Percentiles rank a stretch among this genome's conserved stretches.
These are phyloP conservation scores for Leuciscus idus DNA, from an alignment of 2,113 vertebrate species.

Conservation along the genomic window DNA sequence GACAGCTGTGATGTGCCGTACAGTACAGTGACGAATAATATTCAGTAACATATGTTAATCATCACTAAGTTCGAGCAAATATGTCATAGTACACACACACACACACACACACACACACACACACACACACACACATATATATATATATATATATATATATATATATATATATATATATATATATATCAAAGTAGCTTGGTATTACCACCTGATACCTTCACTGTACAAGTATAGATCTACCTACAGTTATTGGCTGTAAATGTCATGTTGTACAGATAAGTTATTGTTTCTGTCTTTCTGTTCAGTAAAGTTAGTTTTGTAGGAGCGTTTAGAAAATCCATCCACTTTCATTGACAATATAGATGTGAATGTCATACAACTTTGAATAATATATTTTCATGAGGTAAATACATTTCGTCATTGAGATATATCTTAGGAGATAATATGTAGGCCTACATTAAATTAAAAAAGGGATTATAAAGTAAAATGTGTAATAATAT, in stretches of 20 bases:
- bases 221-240: background rate
- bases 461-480: background rate
- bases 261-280: too few species aligned
- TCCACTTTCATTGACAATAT: background rate
- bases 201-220: background rate
- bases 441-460: background rate
- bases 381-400: background rate
- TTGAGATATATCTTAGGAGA: background rate
- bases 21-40: background rate
- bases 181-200: background rate
- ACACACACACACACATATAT: too few species aligned
- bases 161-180: too few species aligned
- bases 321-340: background rate
- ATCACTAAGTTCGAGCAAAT: background rate
- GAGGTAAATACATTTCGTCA: background rate
- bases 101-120: too few species aligned
- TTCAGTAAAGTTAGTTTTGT: too few species aligned
- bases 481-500: too few species aligned
- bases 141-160: too few species aligned
- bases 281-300: too few species aligned
- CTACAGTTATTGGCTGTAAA: background rate
- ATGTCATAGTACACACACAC: background rate
- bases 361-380: too few species aligned
- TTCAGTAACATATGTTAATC: background rate
- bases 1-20: background rate